Evolutionary conservation across 2,797 vertebrate genomes (phyloP).

Genomic region (Cirrhinus molitorella): DNA sequence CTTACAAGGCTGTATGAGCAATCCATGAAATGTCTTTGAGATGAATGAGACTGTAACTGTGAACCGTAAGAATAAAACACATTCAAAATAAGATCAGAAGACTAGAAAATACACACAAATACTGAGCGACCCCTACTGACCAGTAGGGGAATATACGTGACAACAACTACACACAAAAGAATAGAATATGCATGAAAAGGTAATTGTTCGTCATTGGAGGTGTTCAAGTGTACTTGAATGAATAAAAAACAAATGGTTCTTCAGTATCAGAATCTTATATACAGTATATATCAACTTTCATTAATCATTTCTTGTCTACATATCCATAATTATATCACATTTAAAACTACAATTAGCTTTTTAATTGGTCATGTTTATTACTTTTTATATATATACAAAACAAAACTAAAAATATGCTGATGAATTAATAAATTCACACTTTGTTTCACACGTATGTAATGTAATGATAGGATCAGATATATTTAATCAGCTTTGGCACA

Average conservation of each 20-base stretch:
- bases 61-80: neutral
- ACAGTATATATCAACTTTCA: no score
- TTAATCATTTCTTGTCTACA: no score
- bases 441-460: neutral
- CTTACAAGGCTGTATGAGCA: neutral
- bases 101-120: slow-evolving; percentile 8
- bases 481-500: neutral
- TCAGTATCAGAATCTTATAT: no score
- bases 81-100: neutral
- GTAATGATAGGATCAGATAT: neutral
- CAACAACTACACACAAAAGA: no score
- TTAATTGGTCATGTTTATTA: neutral
- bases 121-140: slow-evolving; percentile 15
- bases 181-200: no score
- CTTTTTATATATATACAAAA: neutral
- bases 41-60: slow-evolving; percentile 1
- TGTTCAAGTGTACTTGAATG: no score
- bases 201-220: no score
- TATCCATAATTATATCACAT: no score
- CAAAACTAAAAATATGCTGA: neutral
- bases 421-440: neutral
- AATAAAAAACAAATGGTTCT: no score
- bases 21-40: neutral
- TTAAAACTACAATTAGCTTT: neutral
- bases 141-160: neutral